phyloP scores from a whole-genome alignment of 2,888 invertebrate species.

The Chironomus riparius region DNA sequence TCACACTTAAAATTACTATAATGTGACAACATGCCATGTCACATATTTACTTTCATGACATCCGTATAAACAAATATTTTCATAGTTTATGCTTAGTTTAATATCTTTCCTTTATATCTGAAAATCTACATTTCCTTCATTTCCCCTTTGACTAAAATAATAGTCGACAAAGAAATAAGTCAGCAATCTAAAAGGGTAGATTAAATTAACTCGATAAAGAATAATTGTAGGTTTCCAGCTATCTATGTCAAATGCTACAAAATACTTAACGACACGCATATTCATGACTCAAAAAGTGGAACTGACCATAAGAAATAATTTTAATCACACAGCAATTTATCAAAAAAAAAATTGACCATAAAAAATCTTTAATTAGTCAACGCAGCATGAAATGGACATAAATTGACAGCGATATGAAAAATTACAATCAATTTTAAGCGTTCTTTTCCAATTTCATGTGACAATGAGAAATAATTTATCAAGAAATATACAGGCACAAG shows the following conservation, averaged over 20 bases:
- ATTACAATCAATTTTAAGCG: neutral
- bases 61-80: no score
- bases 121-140: no score
- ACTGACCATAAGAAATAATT: neutral
- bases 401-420: neutral
- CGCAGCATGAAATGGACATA: neutral
- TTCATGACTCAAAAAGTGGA: neutral
- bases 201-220: neutral
- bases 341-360: neutral
- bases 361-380: neutral
- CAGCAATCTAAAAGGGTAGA: neutral
- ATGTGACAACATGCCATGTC: no score
- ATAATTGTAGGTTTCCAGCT: constrained; percentile 10
- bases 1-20: no score
- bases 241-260: constrained; percentile 2
- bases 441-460: neutral
- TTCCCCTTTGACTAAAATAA: no score
- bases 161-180: no score
- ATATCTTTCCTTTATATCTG: no score
- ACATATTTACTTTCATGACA: no score
- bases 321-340: neutral
- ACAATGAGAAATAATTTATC: neutral
- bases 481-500: neutral
- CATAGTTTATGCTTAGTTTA: no score
- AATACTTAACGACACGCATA: neutral